Evolutionary conservation across 2,888 invertebrate genomes (phyloP), one percentile per base, ranked within the genome.

Genomic region (Cryptocephalus primarius): DNA sequence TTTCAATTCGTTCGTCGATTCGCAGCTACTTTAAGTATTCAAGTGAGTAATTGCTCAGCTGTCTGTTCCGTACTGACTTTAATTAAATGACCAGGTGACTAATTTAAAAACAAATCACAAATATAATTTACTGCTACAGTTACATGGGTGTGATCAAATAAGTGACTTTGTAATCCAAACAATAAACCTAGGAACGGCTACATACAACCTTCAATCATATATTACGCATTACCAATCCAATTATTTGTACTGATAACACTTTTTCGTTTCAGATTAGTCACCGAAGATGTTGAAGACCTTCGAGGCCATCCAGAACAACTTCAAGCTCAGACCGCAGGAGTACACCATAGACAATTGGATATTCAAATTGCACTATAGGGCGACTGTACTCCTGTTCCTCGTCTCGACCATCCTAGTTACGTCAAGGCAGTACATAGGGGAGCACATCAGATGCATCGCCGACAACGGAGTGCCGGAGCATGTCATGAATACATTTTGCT

Each of bases 371-470:
- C 93, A 93, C 67, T 93, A 92, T 70, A 80, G 88, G 62, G 76
- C 79, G 40, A 90, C 92, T 0, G 87, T 89, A 54, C 73, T 83
- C 8, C 69, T 88, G 47, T 75, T 96, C 33, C 72, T 95, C 45
- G 81, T 82, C 2, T 82, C 81, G 58, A 85, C 87, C 34, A 74
- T 94, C 59, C 73, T 95, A 60, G 90, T 95, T 39, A 81, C 85
- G 9, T 83, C 75, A 1, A 78, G 88, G 50, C 92, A 95, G 70
- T 93, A 90, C 70, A 87, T 95, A 63, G 95, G 95, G 10, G 92
- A 94, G 62, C 93, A 94, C 53, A 96, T 96, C 62, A 85, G 83
- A 72, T 96, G 95, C 64, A 81, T 91, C 42, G 77, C 80, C 38
- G 81, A 83, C 56, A 78, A 79, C 1, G 72, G 76, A 8, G 73